phyloP scores from a whole-genome alignment of 2,797 vertebrate genomes.

The Momotus momota region DNA sequence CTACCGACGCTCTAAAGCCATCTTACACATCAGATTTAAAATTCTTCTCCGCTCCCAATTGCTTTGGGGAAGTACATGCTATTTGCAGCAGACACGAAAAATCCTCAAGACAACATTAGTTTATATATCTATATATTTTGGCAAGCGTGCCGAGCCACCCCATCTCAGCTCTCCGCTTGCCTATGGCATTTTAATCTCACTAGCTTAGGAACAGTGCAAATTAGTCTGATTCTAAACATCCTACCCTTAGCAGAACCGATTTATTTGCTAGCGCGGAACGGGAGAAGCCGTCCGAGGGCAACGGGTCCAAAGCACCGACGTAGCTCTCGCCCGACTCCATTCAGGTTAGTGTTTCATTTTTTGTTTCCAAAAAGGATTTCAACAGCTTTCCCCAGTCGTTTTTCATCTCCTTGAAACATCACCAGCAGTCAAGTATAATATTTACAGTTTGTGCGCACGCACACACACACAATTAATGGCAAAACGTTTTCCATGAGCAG shows the following conservation, averaged over 20 bases:
- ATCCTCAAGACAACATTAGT: constrained; percentile 4
- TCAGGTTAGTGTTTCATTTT: constrained; percentile 13
- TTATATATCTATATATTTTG: constrained; percentile 30
- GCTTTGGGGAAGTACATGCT: constrained; percentile 39
- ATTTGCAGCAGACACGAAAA: constrained; percentile 48
- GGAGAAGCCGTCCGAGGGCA: constrained; percentile 40
- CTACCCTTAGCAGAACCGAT: constrained; percentile 48
- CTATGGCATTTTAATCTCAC: constrained; percentile 60
- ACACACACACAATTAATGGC: constrained; percentile 55
- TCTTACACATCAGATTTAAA: neutral
- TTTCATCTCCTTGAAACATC: neutral
- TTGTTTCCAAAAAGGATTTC: neutral
- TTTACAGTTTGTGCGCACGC: constrained; percentile 52
- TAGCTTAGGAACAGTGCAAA: constrained; percentile 69
- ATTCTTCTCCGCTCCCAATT: constrained; percentile 37
- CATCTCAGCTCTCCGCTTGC: constrained; percentile 35
- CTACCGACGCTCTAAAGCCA: constrained; percentile 13
- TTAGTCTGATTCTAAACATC: constrained; percentile 61
- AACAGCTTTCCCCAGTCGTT: neutral
- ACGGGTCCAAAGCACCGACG: neutral
- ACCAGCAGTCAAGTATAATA: constrained; percentile 51
- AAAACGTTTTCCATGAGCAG: constrained; percentile 33
- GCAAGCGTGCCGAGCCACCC: constrained; percentile 5
- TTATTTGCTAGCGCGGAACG: constrained; percentile 40
- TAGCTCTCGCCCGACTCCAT: neutral